Evolutionary conservation across 35 echinoderm and acorn worm species (phyloP).

Genomic region (Chiridota heheva): DNA sequence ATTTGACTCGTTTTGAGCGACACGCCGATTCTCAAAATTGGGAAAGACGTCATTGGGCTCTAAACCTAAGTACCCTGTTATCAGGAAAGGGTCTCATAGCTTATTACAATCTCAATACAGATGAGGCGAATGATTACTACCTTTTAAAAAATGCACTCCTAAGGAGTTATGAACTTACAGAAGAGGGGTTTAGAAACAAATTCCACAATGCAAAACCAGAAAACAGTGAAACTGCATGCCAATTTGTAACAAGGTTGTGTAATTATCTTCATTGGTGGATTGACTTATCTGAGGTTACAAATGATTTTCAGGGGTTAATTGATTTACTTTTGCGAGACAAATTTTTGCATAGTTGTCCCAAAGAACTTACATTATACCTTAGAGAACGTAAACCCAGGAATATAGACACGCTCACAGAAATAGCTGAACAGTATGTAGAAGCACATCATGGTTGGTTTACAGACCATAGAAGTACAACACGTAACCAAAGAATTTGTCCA

Average conservation of each 20-base stretch:
- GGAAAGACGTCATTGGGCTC: not conserved
- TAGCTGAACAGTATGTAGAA: conserved; percentile 46
- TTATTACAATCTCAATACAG: not conserved
- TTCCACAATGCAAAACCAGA: not conserved
- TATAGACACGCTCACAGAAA: conserved; percentile 1
- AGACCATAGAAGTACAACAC: not conserved
- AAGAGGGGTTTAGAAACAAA: conserved; percentile 41
- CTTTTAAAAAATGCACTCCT: conserved; percentile 17
- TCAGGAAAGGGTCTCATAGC: conserved; percentile 28
- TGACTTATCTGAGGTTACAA: conserved; percentile 1
- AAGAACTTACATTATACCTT: conserved; percentile 25
- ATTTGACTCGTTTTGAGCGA: conserved; percentile 7
- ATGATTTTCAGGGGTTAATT: conserved; percentile 10
- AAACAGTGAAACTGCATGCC: conserved; percentile 34
- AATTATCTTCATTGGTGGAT: conserved; percentile 45
- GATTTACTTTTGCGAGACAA: conserved; percentile 35
- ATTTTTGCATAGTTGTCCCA: conserved; percentile 31
- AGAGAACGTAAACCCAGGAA: conserved; percentile 11
- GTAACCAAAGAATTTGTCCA: not conserved
- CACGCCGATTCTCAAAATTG: not conserved
- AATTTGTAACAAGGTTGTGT: conserved; percentile 13
- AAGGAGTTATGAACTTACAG: conserved; percentile 29
- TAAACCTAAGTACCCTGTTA: conserved; percentile 35
- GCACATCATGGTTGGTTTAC: conserved; percentile 24
- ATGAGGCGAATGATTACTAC: conserved; percentile 21